Base-by-base conservation (phyloP, 1,140 invertebrate species). In the Apis florea region DNA sequence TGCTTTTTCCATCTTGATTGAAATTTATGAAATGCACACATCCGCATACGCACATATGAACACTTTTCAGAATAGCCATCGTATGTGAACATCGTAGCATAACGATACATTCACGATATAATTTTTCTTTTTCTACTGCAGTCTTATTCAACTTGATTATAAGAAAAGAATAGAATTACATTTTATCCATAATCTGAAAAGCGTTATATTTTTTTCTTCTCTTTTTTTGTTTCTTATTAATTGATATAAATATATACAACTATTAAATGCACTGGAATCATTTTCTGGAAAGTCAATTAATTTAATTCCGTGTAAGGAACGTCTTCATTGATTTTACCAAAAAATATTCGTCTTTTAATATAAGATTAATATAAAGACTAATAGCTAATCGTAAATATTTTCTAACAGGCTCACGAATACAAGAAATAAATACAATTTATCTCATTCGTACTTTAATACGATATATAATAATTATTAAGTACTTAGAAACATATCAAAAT, bases 191-290 rank as follows among this genome's bases (percentile, higher is more conserved):
- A 69, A 71, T 64, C 47, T 64, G 12, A 80, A 74, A 84, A 80
- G 54, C 61, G 58, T 58, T n/a, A 4, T 15, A 26, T 70, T 21
- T 21, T 58, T 21, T 51, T 71, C 4, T 17, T n/a, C n/a, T n/a
- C n/a, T n/a, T n/a, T n/a, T 58, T n/a, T 51, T 17, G 21, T 54
- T 51, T 24, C 31, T 54, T 24, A 21, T 24, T 21, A 12, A n/a
- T 68, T 49, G 58, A 75, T 58, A 76, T 61, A 69, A 64, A 85
- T 82, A 72, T 10, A 21, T 31, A 82, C 49, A 26, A 64, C 17
- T 19, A 21, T 69, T 82, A 86, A 86, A 83, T 86, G 79, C 79
- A 72, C 21, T 72, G 24, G 26, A 63, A 70, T 70, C 11, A 63
- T 64, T 54, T 26, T 0, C 26, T 71, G 8, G 56, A 19, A 68